A percentile compares a stretch with the other conserved stretches of the same genome.
phyloP scores from a whole-genome alignment of 2,888 invertebrate species.

The Chloroclystis v-ata region DNA sequence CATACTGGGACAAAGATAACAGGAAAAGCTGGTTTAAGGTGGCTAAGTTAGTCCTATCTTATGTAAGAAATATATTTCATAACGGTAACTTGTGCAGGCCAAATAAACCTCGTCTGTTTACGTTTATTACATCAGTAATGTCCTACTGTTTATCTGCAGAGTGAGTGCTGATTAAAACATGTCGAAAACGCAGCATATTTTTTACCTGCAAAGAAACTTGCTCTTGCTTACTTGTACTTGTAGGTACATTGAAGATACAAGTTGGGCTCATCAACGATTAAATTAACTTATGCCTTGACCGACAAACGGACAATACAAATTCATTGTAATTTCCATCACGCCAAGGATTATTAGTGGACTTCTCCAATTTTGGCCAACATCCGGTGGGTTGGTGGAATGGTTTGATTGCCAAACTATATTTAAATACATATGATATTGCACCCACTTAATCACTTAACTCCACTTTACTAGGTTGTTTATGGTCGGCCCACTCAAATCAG shows the following conservation, averaged over 20 bases:
- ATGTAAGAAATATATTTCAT: constrained; percentile 23
- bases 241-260: background rate
- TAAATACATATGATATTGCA: no score
- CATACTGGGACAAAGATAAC: constrained; percentile 9
- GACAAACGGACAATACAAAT: constrained; percentile 18
- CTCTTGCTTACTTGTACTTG: no score
- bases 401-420: background rate
- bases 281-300: constrained; percentile 21
- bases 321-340: constrained; percentile 18
- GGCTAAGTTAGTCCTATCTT: constrained; percentile 19
- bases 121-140: no score
- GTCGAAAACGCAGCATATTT: no score
- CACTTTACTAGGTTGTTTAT: no score
- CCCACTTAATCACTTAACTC: background rate
- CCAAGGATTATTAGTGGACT: constrained; percentile 31
- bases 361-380: constrained; percentile 15
- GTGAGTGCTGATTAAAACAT: no score
- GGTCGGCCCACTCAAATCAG: no score
- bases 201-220: no score
- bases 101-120: constrained; percentile 10
- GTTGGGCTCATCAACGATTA: constrained; percentile 9
- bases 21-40: constrained; percentile 20
- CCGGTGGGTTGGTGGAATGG: background rate
- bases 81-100: constrained; percentile 17
- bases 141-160: no score